Percentiles rank a stretch among this genome's conserved stretches.
Evolutionary conservation across 1,140 invertebrate species (phyloP).

Genomic region (Orussus abietinus): DNA sequence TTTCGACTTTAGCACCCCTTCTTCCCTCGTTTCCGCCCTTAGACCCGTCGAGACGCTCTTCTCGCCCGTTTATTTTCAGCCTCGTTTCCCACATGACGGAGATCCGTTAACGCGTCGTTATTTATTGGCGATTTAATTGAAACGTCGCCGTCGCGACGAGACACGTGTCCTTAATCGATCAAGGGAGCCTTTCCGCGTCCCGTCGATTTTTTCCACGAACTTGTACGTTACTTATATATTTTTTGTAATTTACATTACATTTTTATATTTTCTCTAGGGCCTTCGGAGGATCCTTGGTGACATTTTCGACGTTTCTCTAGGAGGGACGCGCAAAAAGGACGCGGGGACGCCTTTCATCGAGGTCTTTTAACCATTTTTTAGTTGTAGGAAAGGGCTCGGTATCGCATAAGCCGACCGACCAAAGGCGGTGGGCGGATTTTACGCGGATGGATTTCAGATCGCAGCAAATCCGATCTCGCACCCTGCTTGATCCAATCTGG

Average conservation of each 20-base stretch:
- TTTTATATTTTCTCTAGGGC: too few species aligned
- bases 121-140: conserved; percentile 35
- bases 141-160: too few species aligned
- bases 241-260: too few species aligned
- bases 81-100: conserved; percentile 30
- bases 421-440: conserved; percentile 32
- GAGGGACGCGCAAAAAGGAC: too few species aligned
- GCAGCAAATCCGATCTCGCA: conserved; percentile 46
- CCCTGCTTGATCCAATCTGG: conserved; percentile 35
- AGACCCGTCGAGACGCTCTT: conserved; percentile 4
- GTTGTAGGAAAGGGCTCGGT: neutral
- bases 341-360: neutral
- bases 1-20: conserved; percentile 21
- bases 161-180: too few species aligned
- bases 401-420: neutral
- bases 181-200: too few species aligned
- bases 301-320: too few species aligned
- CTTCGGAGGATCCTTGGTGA: too few species aligned
- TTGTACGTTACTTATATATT: too few species aligned
- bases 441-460: conserved; percentile 52
- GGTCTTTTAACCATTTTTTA: neutral
- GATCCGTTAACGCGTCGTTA: conserved; percentile 39
- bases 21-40: conserved; percentile 2
- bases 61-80: conserved; percentile 5
- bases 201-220: too few species aligned